These are phyloP conservation scores for Cottus gobio DNA, from an alignment of 2,113 vertebrate genomes.

Conservation along the genomic window DNA sequence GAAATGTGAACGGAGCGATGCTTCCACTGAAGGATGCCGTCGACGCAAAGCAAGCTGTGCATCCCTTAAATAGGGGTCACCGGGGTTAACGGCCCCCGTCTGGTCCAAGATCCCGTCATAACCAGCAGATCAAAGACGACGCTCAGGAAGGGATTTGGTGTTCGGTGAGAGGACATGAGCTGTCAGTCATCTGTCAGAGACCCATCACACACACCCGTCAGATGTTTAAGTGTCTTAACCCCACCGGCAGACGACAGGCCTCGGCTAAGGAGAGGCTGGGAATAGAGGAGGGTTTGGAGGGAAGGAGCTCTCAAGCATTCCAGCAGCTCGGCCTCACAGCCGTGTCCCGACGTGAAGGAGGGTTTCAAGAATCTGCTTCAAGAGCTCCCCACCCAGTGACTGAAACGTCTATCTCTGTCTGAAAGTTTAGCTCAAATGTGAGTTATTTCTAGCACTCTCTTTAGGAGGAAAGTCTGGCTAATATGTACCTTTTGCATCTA, in stretches of 20 bases:
- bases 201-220: constrained; percentile 35
- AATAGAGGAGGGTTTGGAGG: background rate
- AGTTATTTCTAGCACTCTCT: constrained; percentile 21
- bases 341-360: constrained; percentile 67
- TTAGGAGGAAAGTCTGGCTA: background rate
- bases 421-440: constrained; percentile 15
- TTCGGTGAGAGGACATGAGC: constrained; percentile 11
- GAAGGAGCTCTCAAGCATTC: constrained; percentile 53
- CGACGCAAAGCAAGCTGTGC: constrained; percentile 47
- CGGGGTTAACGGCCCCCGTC: constrained; percentile 37
- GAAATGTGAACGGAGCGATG: constrained; percentile 20
- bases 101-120: constrained; percentile 29
- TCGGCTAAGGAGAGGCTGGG: background rate
- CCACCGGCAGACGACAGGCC: constrained; percentile 33
- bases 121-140: constrained; percentile 55
- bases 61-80: constrained; percentile 38
- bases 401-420: constrained; percentile 15
- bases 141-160: constrained; percentile 14
- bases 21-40: constrained; percentile 37
- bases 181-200: constrained; percentile 65
- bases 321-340: constrained; percentile 31
- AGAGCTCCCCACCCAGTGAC: constrained; percentile 18
- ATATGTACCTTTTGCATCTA: background rate
- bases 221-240: constrained; percentile 39
- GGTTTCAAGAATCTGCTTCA: constrained; percentile 52